Evolutionary conservation across 2,888 invertebrate species (phyloP).

Genomic region (Nasonia oneida): DNA sequence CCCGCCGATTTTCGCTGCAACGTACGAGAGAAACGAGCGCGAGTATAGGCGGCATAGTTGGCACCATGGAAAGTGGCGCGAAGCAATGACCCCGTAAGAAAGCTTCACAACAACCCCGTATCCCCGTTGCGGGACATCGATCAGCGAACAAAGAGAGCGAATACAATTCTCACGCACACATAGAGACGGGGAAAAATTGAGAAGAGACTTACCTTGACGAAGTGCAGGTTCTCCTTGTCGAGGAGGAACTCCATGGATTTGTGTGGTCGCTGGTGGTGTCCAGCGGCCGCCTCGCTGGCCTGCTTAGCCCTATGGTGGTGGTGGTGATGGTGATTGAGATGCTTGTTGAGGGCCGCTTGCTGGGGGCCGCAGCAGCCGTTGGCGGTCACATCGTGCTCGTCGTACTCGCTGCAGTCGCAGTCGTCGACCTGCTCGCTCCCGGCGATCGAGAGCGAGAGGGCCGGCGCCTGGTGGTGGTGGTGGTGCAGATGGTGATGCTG

Average conservation of each 20-base stretch:
- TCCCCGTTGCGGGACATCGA: neutral
- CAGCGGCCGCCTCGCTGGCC: slow-evolving; percentile 47
- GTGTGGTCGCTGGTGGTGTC: slow-evolving; percentile 82
- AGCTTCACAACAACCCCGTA: neutral
- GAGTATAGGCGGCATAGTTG: neutral
- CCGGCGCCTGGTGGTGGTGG: slow-evolving; percentile 72
- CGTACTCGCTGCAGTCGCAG: slow-evolving; percentile 68
- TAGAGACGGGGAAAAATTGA: neutral
- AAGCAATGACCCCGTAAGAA: slow-evolving; percentile 3
- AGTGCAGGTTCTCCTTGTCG: slow-evolving; percentile 94
- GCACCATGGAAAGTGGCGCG: neutral
- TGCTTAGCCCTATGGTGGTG: slow-evolving; percentile 55
- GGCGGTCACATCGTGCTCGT: slow-evolving; percentile 63
- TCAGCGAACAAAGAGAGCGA: neutral
- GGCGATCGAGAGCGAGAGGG: slow-evolving; percentile 60
- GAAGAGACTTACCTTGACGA: slow-evolving; percentile 86
- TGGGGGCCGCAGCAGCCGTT: slow-evolving; percentile 29
- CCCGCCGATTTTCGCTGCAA: neutral
- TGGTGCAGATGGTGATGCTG: slow-evolving; percentile 21
- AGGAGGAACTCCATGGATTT: slow-evolving; percentile 97
- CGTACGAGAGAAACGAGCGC: neutral
- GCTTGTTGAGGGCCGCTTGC: slow-evolving; percentile 85
- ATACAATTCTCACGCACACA: neutral
- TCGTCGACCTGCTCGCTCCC: slow-evolving; percentile 24
- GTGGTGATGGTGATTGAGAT: slow-evolving; percentile 21